phyloP scores from a whole-genome alignment of 2,113 vertebrate genomes.

The Heterocephalus glaber region DNA sequence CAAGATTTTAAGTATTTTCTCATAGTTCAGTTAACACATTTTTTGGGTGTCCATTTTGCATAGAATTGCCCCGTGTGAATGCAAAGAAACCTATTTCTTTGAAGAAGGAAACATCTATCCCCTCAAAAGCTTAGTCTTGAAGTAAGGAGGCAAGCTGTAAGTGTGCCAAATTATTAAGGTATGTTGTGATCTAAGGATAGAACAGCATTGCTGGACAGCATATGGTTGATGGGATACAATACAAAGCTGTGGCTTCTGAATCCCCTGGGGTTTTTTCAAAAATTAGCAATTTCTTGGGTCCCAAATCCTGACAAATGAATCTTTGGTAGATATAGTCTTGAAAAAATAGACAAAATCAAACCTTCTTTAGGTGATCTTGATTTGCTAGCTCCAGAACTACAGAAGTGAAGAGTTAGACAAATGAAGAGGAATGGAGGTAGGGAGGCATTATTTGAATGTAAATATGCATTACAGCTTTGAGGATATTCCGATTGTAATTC shows the following conservation, averaged over 20 bases:
- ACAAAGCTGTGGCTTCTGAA: background rate
- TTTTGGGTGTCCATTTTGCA: background rate
- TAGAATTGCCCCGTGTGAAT: background rate
- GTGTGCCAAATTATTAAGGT: background rate
- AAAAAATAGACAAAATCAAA: background rate
- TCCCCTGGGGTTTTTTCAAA: no score
- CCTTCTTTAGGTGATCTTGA: background rate
- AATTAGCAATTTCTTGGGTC: background rate
- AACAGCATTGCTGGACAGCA: background rate
- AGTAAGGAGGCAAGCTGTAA: background rate
- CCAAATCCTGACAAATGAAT: background rate
- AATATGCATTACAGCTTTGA: background rate
- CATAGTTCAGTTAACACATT: background rate
- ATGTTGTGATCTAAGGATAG: fast-evolving
- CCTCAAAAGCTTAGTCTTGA: background rate
- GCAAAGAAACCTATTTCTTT: background rate
- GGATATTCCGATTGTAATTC: background rate
- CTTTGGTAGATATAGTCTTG: background rate
- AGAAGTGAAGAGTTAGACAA: background rate
- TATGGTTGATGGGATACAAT: background rate
- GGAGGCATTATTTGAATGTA: no score
- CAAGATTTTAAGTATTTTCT: background rate
- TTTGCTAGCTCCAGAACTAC: background rate
- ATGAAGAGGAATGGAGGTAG: background rate
- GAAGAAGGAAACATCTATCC: no score